Percentiles rank a stretch among this genome's conserved stretches.
phyloP scores from a whole-genome alignment of 2,888 invertebrate genomes.

The Acanthosepion lycidas region DNA sequence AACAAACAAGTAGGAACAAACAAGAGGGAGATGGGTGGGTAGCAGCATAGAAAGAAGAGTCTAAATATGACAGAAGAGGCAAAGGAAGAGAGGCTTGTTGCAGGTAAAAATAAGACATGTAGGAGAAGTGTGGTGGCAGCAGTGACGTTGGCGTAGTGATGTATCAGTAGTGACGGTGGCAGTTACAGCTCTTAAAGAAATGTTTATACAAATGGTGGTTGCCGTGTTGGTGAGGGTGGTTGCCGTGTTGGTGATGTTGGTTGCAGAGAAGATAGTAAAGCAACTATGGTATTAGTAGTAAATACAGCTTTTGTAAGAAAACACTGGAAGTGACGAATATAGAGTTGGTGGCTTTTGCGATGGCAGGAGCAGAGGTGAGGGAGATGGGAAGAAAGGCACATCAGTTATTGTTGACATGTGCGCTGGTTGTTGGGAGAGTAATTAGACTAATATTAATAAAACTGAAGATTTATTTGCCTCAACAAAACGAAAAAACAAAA shows the following conservation, averaged over 20 bases:
- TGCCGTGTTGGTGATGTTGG: not conserved
- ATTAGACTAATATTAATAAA: not conserved
- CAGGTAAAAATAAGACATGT: constrained; percentile 23
- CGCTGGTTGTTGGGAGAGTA: not conserved
- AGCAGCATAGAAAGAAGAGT: not conserved
- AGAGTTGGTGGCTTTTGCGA: not conserved
- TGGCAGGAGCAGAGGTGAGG: not conserved
- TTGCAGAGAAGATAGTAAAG: not conserved
- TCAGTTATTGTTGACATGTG: not conserved
- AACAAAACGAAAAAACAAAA: no score
- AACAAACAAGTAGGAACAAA: not conserved
- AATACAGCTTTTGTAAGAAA: not conserved
- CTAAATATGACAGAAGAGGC: not conserved
- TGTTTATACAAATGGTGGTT: not conserved
- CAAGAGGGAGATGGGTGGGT: no score
- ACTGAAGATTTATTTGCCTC: no score
- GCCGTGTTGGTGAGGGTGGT: not conserved
- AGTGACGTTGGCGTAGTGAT: not conserved
- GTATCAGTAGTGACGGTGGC: not conserved
- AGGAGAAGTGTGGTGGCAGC: not conserved
- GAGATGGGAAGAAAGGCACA: not conserved
- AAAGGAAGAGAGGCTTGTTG: not conserved
- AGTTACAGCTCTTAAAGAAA: not conserved
- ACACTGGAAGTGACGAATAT: not conserved
- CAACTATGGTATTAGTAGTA: not conserved